phyloP scores from a whole-genome alignment of 2,888 invertebrate genomes.

The Eucera pruinosa region DNA sequence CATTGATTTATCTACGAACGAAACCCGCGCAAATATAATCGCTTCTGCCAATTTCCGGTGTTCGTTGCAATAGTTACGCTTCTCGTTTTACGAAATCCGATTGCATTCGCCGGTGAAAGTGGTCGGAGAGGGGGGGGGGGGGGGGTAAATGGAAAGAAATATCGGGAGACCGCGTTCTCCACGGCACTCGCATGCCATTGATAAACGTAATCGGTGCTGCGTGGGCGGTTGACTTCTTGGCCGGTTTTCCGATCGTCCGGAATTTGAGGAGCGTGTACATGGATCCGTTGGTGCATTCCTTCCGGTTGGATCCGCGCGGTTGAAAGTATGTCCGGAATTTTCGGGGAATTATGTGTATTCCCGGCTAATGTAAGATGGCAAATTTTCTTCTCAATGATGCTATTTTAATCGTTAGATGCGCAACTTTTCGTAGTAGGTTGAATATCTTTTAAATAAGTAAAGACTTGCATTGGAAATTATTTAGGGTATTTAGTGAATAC shows the following conservation, averaged over 20 bases:
- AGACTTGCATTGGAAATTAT: no score
- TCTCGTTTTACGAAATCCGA: background rate
- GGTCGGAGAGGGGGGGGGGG: background rate
- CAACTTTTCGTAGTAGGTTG: no score
- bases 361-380: background rate
- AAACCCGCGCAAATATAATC: no score
- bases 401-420: background rate
- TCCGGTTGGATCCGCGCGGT: background rate
- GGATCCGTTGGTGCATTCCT: conserved; percentile 15
- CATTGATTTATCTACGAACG: no score
- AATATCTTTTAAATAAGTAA: no score
- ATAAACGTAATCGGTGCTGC: conserved; percentile 45
- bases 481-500: no score
- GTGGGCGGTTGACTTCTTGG: conserved; percentile 40
- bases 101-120: conserved; percentile 45
- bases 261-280: conserved; percentile 12
- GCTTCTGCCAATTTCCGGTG: no score
- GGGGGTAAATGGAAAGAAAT: conserved; percentile 37
- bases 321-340: conserved; percentile 8
- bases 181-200: conserved; percentile 43
- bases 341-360: background rate
- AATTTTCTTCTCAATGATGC: background rate
- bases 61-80: no score
- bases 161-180: conserved; percentile 33
- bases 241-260: conserved; percentile 30